These are phyloP conservation scores for Bimastos eiseni DNA, from an alignment of 2,888 invertebrate genomes.

Conservation along the genomic window DNA sequence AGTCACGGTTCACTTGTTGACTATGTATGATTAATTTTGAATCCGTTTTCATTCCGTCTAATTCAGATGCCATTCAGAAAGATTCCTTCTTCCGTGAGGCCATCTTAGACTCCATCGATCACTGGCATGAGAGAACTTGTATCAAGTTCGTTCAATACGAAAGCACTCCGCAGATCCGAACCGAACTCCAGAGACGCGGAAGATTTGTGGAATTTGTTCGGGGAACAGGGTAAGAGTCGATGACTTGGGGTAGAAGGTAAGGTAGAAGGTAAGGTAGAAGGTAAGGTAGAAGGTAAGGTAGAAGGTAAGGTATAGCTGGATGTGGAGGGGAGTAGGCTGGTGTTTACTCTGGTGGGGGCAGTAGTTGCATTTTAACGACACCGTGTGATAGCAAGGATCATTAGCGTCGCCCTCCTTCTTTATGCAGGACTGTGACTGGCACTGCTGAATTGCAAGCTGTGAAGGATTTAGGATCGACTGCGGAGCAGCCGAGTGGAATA, in stretches of 20 bases:
- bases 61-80: conserved; percentile 8
- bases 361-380: too few relatives aligned
- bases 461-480: too few relatives aligned
- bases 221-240: conserved; percentile 27
- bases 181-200: conserved; percentile 10
- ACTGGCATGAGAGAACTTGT: conserved; percentile 34
- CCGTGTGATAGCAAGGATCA: too few relatives aligned
- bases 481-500: background rate
- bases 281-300: too few relatives aligned
- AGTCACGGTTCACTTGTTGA: too few relatives aligned
- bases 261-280: too few relatives aligned
- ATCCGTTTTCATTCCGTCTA: background rate
- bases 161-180: background rate
- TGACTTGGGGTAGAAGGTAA: background rate
- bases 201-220: conserved; percentile 32
- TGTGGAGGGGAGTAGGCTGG: background rate
- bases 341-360: too few relatives aligned
- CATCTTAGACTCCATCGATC: conserved; percentile 29
- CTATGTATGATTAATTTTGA: too few relatives aligned
- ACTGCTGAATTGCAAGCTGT: too few relatives aligned
- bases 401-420: too few relatives aligned
- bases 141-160: conserved; percentile 28
- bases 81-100: background rate
- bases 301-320: too few relatives aligned
- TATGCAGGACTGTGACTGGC: too few relatives aligned